Base-by-base conservation (phyloP, 2,888 invertebrate genomes). In the Chelonus formosanus region DNA sequence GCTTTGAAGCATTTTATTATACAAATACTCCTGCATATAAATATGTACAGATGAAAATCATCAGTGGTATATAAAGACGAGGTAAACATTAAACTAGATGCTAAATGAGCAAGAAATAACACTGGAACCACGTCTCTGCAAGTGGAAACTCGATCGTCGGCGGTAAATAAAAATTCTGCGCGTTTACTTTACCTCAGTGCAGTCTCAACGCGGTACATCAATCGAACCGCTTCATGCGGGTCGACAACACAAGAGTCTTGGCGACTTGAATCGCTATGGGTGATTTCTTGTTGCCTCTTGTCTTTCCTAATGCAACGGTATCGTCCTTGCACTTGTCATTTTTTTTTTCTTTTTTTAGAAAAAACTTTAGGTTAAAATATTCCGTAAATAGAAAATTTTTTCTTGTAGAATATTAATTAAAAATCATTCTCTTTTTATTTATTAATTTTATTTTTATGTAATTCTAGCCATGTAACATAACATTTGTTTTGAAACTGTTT, bases 121-220 rank as follows among this genome's bases (percentile, higher is more conserved):
- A 34, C 43, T 45, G 7, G 20, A 10, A 5, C 56, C 48, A 40
- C 43, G 43, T 54, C 48, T 60, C 48, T 60, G 55, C 48, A 31
- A 65, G 55, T 60, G 50, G 56, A 66, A 56, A 66, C 61, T 66
- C 61, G 57, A 57, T 65, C 47, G 60, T 31, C 36, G 44, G 44
- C 34, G 55, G 56, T 50, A 50, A 56, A 66, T 61, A 66, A 66
- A 66, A 66, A 66, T 62, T 67, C 62, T 47, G 10, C 44, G 56
- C 66, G 66, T 66, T 66, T 8, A 36, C 53, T 57, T 36, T 55
- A 31, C 45, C 31, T 48, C 3, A 32, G 45, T 54, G 56, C 44
- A 52, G 55, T 62, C 64, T 57, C 61, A 54, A 68, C 65, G 66
- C 65, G 70, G 71, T 69, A 72, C 72, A 72, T 72, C 72, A 72